Base-by-base conservation (phyloP, 2,113 vertebrate species). In the Cynopterus brachyotis region DNA sequence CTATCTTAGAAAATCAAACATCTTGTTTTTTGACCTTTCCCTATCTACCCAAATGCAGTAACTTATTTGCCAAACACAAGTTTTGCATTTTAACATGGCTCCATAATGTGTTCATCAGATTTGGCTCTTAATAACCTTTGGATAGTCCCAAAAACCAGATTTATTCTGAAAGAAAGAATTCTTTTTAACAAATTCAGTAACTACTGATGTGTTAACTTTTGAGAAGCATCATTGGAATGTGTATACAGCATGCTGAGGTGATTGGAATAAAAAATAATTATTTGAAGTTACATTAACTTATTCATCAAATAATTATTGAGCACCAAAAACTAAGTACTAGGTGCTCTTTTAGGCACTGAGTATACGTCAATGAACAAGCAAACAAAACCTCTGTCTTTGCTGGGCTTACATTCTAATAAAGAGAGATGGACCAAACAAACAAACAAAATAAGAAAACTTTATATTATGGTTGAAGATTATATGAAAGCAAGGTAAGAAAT, bases 81-180 rank as follows among this genome's bases (percentile, higher is more conserved):
- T 78, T 89, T 92, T 40, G 45, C 53, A 72, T 90, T 88, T 96
- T 81, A 95, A 81, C 83, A 60, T 70, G 55, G 40, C 19, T 81
- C 60, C 53, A 89, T 60, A 64, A 81, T 59, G 55, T 92, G n/a
- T 84, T 72, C 26, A 84, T 95, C 12, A 93, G 82, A 84, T 67
- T 82, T 86, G 66, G 15, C 60, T 95, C 32, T 79, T 20, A 72
- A 64, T 81, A 70, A 72, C 60, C 89, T 96, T 88, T 55, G 57
- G 35, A 22, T 89, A 57, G 10, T 35, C 47, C 16, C 28, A 19
- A 64, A 94, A 79, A 35, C 60, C 55, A 81, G 76, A 59, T 45
- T 32, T 83, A 22, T 70, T 89, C 47, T 95, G 32, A 73, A 93
- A 66, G 59, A 89, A 69, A 94, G 12, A 64, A 73, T 85, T 70